Conservation (phyloP, 2,113 vertebrate genomes). For the Indicator maculatus region DNA sequence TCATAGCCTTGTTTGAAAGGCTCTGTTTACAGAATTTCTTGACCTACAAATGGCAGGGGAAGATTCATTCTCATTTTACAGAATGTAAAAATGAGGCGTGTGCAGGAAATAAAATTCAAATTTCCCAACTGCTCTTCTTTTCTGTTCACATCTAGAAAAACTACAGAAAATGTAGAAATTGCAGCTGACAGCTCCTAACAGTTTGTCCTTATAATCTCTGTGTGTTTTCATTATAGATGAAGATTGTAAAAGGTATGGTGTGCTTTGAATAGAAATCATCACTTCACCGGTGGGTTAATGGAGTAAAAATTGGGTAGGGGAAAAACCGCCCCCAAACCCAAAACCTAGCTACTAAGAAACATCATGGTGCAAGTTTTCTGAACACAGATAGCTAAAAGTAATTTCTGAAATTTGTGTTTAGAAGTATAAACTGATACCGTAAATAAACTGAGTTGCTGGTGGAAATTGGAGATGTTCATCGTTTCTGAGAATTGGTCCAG, state of each 20-base stretch:
- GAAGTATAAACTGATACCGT: background rate
- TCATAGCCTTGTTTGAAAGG: slow-evolving; percentile 3
- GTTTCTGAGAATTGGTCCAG: slow-evolving; percentile 14
- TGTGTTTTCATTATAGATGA: background rate
- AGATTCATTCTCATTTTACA: background rate
- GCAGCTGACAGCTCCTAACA: background rate
- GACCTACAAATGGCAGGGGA: slow-evolving; percentile 8
- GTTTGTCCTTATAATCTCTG: background rate
- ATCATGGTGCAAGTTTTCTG: background rate
- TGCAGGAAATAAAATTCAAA: background rate
- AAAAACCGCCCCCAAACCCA: background rate
- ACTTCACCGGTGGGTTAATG: background rate
- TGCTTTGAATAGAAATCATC: background rate
- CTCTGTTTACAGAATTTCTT: background rate
- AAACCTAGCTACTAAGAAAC: background rate
- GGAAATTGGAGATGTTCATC: slow-evolving; percentile 5
- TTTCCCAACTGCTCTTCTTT: background rate
- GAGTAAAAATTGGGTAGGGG: accelerated
- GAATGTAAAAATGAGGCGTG: background rate
- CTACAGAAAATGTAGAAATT: background rate
- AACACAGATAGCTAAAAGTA: background rate
- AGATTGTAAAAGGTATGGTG: background rate
- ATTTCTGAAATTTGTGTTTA: slow-evolving; percentile 14
- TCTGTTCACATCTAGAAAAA: background rate
- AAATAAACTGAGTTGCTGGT: background rate